A percentile compares a stretch with the other conserved stretches of the same genome.
Conservation (phyloP, 1,140 invertebrate species). For the Steinernema feltiae region DNA sequence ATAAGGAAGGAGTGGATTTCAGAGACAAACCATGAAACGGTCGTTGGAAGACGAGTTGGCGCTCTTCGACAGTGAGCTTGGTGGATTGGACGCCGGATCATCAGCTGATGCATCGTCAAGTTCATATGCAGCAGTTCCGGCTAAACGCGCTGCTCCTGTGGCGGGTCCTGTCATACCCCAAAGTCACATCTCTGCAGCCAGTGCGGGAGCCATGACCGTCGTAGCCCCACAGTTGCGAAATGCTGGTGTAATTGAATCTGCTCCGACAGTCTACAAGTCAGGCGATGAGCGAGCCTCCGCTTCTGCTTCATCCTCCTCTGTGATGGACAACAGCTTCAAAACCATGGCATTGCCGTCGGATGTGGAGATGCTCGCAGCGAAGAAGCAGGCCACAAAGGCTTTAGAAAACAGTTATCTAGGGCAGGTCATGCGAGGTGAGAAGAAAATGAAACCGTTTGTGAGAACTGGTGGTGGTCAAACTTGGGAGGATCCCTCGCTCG, state of each 20-base stretch:
- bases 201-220: not conserved
- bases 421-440: slow-evolving; percentile 52
- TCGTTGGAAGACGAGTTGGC: not conserved
- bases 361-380: not conserved
- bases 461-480: slow-evolving; percentile 49
- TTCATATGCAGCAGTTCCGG: not conserved
- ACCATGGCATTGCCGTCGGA: not conserved
- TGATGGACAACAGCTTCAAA: not conserved
- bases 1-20: not conserved
- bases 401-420: slow-evolving; percentile 48
- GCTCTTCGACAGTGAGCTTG: not conserved
- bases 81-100: not conserved
- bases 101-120: not conserved
- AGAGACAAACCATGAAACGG: not conserved
- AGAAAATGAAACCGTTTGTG: slow-evolving; percentile 57
- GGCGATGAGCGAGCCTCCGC: not conserved
- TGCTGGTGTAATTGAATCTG: not conserved
- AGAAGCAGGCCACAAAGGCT: slow-evolving; percentile 3
- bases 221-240: not conserved
- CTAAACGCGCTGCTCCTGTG: not conserved
- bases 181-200: not conserved
- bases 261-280: not conserved
- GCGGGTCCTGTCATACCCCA: not conserved
- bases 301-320: not conserved
- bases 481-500: slow-evolving; percentile 55